Conservation (phyloP, 2,888 invertebrate species). For the Tipula lateralis region DNA sequence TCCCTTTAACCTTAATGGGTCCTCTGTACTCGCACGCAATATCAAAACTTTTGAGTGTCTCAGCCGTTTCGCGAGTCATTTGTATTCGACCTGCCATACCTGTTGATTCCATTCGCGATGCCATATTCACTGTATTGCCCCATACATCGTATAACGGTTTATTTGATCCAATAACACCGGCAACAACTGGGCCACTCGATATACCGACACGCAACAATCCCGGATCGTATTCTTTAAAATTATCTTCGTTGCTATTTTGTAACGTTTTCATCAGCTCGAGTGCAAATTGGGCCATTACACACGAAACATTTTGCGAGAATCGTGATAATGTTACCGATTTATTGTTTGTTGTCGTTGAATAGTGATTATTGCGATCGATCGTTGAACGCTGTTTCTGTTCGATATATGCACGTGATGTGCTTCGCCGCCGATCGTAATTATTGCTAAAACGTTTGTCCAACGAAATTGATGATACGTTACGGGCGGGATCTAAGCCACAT, state of each 20-base stretch:
- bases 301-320: slow-evolving; percentile 50
- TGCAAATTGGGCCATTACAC: slow-evolving; percentile 67
- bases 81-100: slow-evolving; percentile 76
- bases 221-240: slow-evolving; percentile 51
- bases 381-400: not conserved
- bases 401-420: not conserved
- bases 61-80: slow-evolving; percentile 69
- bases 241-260: slow-evolving; percentile 55
- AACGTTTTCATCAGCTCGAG: slow-evolving; percentile 65
- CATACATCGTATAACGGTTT: slow-evolving; percentile 95
- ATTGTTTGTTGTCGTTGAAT: slow-evolving; percentile 35
- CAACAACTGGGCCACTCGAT: slow-evolving; percentile 84
- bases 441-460: not conserved
- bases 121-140: slow-evolving; percentile 96
- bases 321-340: slow-evolving; percentile 36
- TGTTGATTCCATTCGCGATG: slow-evolving; percentile 92
- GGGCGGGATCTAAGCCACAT: slow-evolving; percentile 76
- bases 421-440: slow-evolving; percentile 46
- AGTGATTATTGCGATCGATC: not conserved
- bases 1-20: slow-evolving; percentile 67
- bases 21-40: slow-evolving; percentile 66
- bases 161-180: slow-evolving; percentile 89
- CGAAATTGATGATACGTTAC: slow-evolving; percentile 54
- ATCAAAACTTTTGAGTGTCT: slow-evolving; percentile 61
- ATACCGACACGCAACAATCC: slow-evolving; percentile 58